phyloP scores from a whole-genome alignment of 2,797 vertebrate species.

The Adelosebastes latens region DNA sequence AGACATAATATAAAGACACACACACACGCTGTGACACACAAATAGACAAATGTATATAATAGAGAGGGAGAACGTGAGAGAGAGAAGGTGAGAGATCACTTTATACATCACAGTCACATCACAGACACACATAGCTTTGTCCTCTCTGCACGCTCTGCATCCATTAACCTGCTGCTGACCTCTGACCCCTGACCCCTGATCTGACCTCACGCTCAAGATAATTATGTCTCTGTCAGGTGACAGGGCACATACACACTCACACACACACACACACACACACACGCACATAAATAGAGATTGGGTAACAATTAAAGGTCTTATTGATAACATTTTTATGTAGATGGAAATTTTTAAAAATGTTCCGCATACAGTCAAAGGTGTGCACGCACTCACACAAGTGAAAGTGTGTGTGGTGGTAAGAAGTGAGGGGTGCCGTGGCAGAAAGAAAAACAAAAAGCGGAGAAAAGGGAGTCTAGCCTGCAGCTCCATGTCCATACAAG shows the following conservation, averaged over 20 bases:
- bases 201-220: conserved; percentile 1
- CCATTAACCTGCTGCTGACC: conserved; percentile 39
- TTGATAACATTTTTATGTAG: too few species aligned
- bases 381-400: background rate
- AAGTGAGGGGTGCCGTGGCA: background rate
- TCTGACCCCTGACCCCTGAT: conserved; percentile 13
- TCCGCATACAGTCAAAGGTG: too few species aligned
- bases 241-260: background rate
- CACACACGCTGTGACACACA: background rate
- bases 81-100: background rate
- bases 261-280: conserved; percentile 1
- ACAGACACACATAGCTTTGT: background rate
- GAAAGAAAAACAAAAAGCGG: conserved; percentile 43
- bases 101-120: background rate
- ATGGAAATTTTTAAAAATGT: too few species aligned
- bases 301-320: too few species aligned
- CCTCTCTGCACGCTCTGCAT: conserved; percentile 2
- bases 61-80: too few species aligned
- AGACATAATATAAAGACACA: background rate
- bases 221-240: conserved; percentile 22
- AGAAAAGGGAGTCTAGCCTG: conserved; percentile 14
- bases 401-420: background rate
- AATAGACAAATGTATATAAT: background rate
- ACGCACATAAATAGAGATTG: background rate
- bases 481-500: conserved; percentile 61